These are phyloP conservation scores for Molorchus minor DNA, from an alignment of 2,888 invertebrate species.

Conservation along the genomic window DNA sequence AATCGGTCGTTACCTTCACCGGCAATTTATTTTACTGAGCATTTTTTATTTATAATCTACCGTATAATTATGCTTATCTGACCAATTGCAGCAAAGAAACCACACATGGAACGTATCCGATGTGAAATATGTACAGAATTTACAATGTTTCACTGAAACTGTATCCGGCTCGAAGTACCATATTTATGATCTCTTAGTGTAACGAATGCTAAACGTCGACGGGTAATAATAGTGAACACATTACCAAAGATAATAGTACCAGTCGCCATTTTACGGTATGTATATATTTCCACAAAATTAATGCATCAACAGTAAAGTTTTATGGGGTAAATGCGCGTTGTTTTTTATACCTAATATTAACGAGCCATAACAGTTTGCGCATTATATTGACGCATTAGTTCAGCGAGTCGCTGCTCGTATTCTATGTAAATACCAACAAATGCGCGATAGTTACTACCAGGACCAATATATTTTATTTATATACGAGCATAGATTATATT, in stretches of 20 bases:
- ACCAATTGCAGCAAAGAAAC: too few relatives aligned
- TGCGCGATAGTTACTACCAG: background rate
- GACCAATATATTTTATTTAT: background rate
- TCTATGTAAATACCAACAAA: background rate
- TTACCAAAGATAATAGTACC: background rate
- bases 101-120: too few relatives aligned
- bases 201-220: too few relatives aligned
- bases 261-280: background rate
- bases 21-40: background rate
- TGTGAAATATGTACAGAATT: too few relatives aligned
- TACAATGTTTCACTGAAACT: too few relatives aligned
- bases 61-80: background rate
- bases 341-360: conserved; percentile 15
- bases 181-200: too few relatives aligned
- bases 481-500: background rate
- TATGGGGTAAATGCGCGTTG: conserved; percentile 4
- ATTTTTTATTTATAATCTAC: background rate
- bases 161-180: too few relatives aligned
- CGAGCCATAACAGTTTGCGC: conserved; percentile 10
- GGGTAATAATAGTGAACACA: conserved; percentile 1
- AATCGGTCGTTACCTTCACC: conserved; percentile 2
- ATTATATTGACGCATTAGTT: conserved; percentile 4
- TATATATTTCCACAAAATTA: conserved; percentile 12
- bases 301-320: conserved; percentile 16
- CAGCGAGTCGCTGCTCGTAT: background rate